phyloP scores from a whole-genome alignment of 2,113 vertebrate genomes.

The Centrocercus urophasianus region DNA sequence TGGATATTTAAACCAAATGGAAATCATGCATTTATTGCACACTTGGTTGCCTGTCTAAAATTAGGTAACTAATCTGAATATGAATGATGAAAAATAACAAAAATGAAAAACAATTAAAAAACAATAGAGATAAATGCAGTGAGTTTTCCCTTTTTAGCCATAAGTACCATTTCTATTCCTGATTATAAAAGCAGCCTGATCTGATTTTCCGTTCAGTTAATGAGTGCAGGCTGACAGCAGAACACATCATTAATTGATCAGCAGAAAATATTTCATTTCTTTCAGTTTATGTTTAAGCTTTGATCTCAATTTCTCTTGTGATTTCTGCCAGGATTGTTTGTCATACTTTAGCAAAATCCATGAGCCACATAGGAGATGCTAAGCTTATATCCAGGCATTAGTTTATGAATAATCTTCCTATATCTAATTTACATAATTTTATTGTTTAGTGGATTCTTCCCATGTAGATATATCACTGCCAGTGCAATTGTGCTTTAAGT shows the following conservation, averaged over 20 bases:
- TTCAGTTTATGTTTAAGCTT: conserved; percentile 42
- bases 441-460: conserved; percentile 75
- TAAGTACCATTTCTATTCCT: conserved; percentile 18
- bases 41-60: conserved; percentile 67
- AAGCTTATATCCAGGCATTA: conserved; percentile 57
- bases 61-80: conserved; percentile 74
- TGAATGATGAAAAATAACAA: conserved; percentile 56
- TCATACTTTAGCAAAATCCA: conserved; percentile 44
- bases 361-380: conserved; percentile 32
- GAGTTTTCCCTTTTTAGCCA: neutral
- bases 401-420: conserved; percentile 67
- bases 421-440: conserved; percentile 72
- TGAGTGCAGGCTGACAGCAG: conserved; percentile 33
- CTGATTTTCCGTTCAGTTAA: conserved; percentile 39
- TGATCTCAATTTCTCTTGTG: conserved; percentile 63
- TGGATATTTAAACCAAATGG: conserved; percentile 68
- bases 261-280: conserved; percentile 19
- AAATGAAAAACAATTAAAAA: conserved; percentile 58
- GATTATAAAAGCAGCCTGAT: conserved; percentile 53
- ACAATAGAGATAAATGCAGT: conserved; percentile 37
- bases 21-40: conserved; percentile 61
- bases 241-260: conserved; percentile 45
- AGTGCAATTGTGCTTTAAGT: conserved; percentile 72
- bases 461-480: conserved; percentile 69
- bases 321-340: conserved; percentile 50